Base-by-base conservation (phyloP, 2,797 vertebrate genomes). In the Acanthis flammea region DNA sequence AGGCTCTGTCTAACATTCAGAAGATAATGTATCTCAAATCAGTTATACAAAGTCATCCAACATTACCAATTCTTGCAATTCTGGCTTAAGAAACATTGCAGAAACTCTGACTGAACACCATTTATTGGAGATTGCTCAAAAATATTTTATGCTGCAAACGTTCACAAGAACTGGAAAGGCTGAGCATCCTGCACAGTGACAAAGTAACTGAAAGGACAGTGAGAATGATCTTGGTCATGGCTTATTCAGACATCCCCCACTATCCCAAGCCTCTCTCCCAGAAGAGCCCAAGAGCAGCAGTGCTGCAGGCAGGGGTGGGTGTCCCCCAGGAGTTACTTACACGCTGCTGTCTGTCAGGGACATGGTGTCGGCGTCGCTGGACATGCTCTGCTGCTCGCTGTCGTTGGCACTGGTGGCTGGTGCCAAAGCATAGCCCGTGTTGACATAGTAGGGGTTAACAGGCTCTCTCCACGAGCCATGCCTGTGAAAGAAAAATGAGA, bases 331-430 rank as follows among this genome's bases (percentile, higher is more conserved):
- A 45, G 48, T 33, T 90, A 99, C 99, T 90, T 97, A 99, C 99
- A 99, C 97, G 4, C 99, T 99, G 98, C 99, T 99, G 98, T 99
- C 99, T 0, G 99, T 99, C 91, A 99, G 98, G 2, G 99, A 99
- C 94, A 99, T 97, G 2, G 99, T 99, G 96, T 99, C 99, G 0
- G 99, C 99, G 9, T 99, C 99, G 17, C 99, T 99, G 97, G 99
- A 99, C 98, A 99, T 98, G 97, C 99, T 99, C 98, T 99, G 99
- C 97, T 99, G 99, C 97, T 99, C 99, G 4, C 99, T 99, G 96
- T 99, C 99, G 2, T 99, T 99, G 97, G 99, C 98, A 24, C 99
- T 99, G 97, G 99, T 98, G 74, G 98, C 98, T 2, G 99, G 99
- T 85, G 98, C 99, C 96, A 99, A 60, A 28, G 99, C 99, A 2